Evolutionary conservation across 64 coral and sea anemone genomes (phyloP).

Genomic region (Pocillopora damicornis): DNA sequence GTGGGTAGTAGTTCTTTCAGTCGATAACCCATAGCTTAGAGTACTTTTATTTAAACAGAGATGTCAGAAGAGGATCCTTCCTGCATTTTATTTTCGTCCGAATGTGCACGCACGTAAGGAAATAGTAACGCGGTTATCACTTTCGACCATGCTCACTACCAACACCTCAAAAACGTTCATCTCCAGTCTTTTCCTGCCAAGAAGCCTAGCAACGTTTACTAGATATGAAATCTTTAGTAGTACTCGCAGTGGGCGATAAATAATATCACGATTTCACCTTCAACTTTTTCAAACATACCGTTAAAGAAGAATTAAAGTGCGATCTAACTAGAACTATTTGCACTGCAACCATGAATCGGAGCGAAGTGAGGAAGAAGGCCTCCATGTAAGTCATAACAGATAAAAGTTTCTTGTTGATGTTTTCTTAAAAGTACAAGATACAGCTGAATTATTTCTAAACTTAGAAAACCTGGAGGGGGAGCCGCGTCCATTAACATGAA

Average conservation of each 20-base stretch:
- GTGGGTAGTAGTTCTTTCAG: conserved; percentile 65
- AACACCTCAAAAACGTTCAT: background rate
- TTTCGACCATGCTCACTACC: background rate
- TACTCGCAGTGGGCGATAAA: background rate
- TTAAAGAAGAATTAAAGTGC: background rate
- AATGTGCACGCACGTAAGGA: too few species aligned
- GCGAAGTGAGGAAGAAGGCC: conserved; percentile 45
- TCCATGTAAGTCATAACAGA: conserved; percentile 31
- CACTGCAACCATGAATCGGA: conserved; percentile 21
- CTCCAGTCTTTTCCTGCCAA: conserved; percentile 52
- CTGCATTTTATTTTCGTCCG: too few species aligned
- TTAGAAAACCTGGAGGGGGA: conserved; percentile 54
- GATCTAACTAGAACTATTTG: background rate
- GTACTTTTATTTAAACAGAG: too few species aligned
- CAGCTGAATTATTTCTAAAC: background rate
- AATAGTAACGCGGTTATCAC: background rate
- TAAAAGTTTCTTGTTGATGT: background rate
- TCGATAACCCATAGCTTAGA: conserved; percentile 18
- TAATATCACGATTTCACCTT: background rate
- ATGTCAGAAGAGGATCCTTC: too few species aligned
- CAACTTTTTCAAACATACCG: background rate
- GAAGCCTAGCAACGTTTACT: conserved; percentile 80
- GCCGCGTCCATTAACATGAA: conserved; percentile 52
- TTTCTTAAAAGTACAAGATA: too few species aligned
- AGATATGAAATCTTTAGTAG: background rate